phyloP scores from a whole-genome alignment of 2,113 vertebrate genomes.

The Hippopotamus amphibius region DNA sequence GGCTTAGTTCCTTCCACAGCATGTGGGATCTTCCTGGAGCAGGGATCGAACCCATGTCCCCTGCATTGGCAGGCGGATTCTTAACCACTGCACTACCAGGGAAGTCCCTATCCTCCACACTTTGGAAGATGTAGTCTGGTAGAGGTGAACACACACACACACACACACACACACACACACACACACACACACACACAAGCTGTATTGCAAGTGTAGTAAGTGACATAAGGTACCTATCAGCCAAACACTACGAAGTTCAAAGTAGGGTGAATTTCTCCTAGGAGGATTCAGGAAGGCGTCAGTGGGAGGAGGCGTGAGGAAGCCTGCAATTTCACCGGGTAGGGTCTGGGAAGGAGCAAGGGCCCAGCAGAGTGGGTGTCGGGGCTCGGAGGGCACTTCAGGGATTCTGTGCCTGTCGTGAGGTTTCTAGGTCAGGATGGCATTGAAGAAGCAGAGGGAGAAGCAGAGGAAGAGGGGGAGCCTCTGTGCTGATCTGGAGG shows the following conservation, averaged over 20 bases:
- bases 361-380: neutral
- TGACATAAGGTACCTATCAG: neutral
- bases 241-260: neutral
- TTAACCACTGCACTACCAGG: no score
- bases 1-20: no score
- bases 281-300: neutral
- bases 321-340: neutral
- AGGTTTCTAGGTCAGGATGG: neutral
- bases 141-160: neutral
- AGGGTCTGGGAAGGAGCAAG: neutral
- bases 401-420: neutral
- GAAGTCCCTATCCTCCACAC: neutral
- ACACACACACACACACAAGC: neutral
- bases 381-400: fast-evolving
- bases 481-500: neutral
- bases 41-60: no score
- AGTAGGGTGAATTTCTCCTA: neutral
- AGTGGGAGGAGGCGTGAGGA: neutral
- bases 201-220: neutral
- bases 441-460: neutral
- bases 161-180: neutral
- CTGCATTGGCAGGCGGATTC: no score
- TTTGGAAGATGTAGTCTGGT: neutral
- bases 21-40: no score
- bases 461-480: neutral